phyloP scores from a whole-genome alignment of 2,888 invertebrate species.

The Calameuta filiformis region DNA sequence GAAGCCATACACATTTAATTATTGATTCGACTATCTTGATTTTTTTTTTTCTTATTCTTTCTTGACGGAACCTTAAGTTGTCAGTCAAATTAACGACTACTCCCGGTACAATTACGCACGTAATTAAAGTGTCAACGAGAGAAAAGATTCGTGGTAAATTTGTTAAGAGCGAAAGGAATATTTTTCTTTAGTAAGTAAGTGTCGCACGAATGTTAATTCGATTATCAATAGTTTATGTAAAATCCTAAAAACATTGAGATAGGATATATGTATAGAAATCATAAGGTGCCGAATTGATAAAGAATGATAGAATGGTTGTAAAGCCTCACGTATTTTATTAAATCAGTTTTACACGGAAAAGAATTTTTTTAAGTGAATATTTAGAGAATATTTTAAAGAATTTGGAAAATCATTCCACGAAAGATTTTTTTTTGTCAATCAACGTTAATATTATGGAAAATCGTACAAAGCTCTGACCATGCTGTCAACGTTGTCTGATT shows the following conservation, averaged over 20 bases:
- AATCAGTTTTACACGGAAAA: neutral
- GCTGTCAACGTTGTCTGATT: neutral
- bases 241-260: neutral
- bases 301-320: neutral
- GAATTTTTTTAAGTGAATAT: neutral
- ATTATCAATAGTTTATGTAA: neutral
- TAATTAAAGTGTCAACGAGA: neutral
- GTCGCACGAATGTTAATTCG: neutral
- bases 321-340: neutral
- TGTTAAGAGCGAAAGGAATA: neutral
- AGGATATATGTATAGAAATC: neutral
- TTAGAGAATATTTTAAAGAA: neutral
- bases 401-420: neutral
- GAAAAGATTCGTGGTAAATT: neutral
- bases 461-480: neutral
- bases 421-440: neutral
- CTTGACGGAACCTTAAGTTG: neutral
- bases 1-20: neutral
- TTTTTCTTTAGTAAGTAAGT: neutral
- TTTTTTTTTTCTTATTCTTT: neutral
- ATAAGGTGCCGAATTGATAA: neutral
- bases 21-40: neutral
- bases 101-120: neutral
- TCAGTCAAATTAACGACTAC: neutral
- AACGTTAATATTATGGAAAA: neutral